Evolutionary conservation across 92 coral and sea anemone species (phyloP).

Genomic region (Zoanthus gigantus): DNA sequence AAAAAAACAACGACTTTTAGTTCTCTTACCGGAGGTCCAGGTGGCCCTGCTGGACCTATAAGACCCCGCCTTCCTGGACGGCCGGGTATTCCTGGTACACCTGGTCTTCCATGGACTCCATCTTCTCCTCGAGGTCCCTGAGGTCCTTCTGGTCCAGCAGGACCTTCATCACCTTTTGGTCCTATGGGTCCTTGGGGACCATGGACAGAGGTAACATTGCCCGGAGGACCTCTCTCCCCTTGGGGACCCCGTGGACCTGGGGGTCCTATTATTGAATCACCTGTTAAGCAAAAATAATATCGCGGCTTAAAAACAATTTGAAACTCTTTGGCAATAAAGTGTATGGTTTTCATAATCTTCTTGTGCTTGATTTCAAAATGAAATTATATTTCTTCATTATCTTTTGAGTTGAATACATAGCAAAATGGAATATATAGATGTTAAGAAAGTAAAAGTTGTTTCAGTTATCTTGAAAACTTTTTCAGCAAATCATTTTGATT

Average conservation of each 20-base stretch:
- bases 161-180: constrained; percentile 37
- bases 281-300: constrained; percentile 4
- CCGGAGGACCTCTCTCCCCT: constrained; percentile 35
- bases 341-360: no score
- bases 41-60: constrained; percentile 51
- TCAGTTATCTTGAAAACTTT: neutral
- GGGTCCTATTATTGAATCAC: constrained; percentile 18
- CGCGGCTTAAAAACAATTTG: neutral
- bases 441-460: neutral
- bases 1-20: neutral
- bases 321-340: no score
- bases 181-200: constrained; percentile 50
- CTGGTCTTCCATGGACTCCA: constrained; percentile 60
- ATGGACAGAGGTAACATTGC: constrained; percentile 13
- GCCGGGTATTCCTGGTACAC: constrained; percentile 75
- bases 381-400: no score
- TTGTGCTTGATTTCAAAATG: no score
- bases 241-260: constrained; percentile 32
- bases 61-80: constrained; percentile 76
- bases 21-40: constrained; percentile 54
- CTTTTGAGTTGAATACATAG: no score
- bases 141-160: constrained; percentile 36
- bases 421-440: no score
- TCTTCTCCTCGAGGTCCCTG: constrained; percentile 40
- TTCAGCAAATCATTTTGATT: neutral